Base-by-base conservation (phyloP, 2,113 vertebrate genomes). In the Uropsilus gracilis region DNA sequence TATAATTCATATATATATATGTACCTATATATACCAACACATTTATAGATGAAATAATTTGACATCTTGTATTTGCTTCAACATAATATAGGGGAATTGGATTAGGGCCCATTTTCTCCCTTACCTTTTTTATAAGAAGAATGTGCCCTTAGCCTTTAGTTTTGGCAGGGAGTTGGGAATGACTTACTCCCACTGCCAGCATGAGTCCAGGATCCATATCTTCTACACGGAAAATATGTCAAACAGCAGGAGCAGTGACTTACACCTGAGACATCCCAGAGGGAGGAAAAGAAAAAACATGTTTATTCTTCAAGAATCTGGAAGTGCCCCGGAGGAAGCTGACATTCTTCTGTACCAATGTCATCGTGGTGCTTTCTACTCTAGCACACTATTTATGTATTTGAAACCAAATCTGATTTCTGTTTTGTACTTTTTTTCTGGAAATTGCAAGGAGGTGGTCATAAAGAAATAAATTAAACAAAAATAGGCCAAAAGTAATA, bases 201-300 rank as follows among this genome's bases (percentile, higher is more conserved):
- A 55, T 55, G 53, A 22, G 5, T 55, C 3, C 18, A 69, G 26
- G 53, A 20, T 46, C 37, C 39, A 73, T 73, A 73, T 73, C 69
- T 30, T 16, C 24, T 30, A 6, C 42, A 12, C 17, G 42, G 39
- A 71, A 46, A 46, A 8, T 73, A 37, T 26, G 26, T 73, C 68
- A 71, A 71, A 71, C 98, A 98, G 75, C 97, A 98, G 95, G 97
- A 98, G 91, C 98, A 98, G 96, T 98, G 97, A 98, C 95, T 82
- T 82, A 92, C 39, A 28, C 17, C 75, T 94, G 61, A 97, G 96
- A 97, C 95, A 93, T 96, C 97, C 96, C 96, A 84, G 92, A 94
- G 97, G 97, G 98, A 97, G 96, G 86, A 55, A 95, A 91, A 92
- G 96, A 97, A 93, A 97, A 96, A 89, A 95, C 96, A 76, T 61